Base-by-base conservation (phyloP, 1,140 invertebrate genomes). In the Gryon sp. region DNA sequence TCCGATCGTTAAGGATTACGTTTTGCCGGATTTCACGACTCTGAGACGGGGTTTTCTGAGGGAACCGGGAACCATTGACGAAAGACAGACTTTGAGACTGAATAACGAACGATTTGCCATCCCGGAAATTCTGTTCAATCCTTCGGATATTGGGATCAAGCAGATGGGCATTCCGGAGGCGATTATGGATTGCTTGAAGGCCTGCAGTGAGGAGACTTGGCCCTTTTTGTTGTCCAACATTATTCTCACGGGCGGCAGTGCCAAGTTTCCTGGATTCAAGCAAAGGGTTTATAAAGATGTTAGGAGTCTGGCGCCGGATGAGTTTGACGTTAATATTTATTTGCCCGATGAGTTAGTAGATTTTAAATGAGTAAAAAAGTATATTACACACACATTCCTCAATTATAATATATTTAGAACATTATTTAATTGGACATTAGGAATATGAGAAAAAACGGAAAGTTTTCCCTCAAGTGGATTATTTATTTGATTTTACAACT, bases 161-260 rank as follows among this genome's bases (percentile, higher is more conserved):
- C 95, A 98, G 88, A 97, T 98, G 93, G 99, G 98, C 4, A 95
- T 99, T 70, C 90, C 95, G 0, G 98, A 99, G 90, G 93, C 95
- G 8, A 93, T 99, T 36, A 91, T 94, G 22, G 90, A 95, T 79
- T 91, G 92, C 6, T 91, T 98, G 4, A 90, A 92, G 70, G 82
- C 88, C 0, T 95, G 95, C 80, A 93, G 95, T 0, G 91, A 93
- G 88, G 92, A 96, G 82, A 91, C 95, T 52, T 94, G 93, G 82
- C 92, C 94, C n/a, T 93, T 94, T 87, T 90, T 98, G 43, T 92
- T 95, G 28, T 92, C 92, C 15, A 99, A 99, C 87, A 97, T 99
- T 72, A 83, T 99, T 20, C 89, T 99, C 6, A 95, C 93, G 43
- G 98, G 98, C n/a, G 98, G 98, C 1, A 97, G 94, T 83, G 91